phyloP scores from a whole-genome alignment of 1,140 invertebrate species.

The Samia ricini region DNA sequence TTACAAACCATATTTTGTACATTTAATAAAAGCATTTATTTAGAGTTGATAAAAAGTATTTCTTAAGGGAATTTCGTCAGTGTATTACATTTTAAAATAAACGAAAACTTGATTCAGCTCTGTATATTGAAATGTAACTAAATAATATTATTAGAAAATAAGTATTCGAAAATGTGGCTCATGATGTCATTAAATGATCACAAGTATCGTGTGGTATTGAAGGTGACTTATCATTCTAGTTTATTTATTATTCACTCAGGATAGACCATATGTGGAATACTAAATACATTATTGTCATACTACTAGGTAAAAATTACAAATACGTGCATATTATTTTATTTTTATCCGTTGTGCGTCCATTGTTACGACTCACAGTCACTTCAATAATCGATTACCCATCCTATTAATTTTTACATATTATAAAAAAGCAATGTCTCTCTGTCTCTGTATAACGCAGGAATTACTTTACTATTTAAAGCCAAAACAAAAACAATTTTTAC shows the following conservation, averaged over 20 bases:
- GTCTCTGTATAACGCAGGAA: too few relatives aligned
- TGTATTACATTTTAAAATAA: neutral
- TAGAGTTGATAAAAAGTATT: too few relatives aligned
- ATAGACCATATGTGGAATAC: neutral
- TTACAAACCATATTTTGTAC: too few relatives aligned
- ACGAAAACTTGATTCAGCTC: neutral
- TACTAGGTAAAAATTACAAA: neutral
- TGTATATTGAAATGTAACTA: neutral
- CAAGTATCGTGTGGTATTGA: neutral
- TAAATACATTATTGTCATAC: slow-evolving; percentile 1
- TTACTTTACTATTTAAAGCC: too few relatives aligned
- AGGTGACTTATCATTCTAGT: neutral
- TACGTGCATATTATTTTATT: neutral
- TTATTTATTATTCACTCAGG: neutral
- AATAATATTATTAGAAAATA: neutral
- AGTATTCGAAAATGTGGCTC: neutral
- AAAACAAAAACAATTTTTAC: too few relatives aligned
- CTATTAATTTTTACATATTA: too few relatives aligned
- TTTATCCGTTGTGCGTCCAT: neutral
- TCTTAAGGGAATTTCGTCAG: too few relatives aligned
- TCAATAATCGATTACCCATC: neutral
- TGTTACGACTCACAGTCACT: neutral
- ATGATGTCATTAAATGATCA: neutral
- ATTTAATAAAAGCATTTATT: too few relatives aligned
- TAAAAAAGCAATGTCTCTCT: too few relatives aligned